A percentile compares a stretch with the other conserved stretches of the same genome.
Evolutionary conservation across 2,797 vertebrate species (phyloP).

Genomic region (Gobio occitaniae): DNA sequence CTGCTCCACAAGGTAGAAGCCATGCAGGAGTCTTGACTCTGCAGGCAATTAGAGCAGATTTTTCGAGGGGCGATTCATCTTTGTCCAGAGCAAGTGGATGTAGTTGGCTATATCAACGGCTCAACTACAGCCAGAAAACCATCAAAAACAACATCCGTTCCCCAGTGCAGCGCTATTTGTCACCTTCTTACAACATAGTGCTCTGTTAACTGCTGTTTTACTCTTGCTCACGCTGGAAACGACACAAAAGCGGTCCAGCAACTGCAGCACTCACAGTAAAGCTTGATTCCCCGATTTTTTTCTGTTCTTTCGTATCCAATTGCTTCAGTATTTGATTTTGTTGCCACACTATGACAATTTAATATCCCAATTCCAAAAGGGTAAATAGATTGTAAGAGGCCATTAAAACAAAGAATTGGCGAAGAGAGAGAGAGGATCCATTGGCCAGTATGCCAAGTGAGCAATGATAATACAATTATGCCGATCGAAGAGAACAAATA

Average conservation of each 20-base stretch:
- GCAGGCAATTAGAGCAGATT: constrained; percentile 60
- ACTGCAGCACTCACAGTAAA: neutral
- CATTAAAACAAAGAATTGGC: constrained; percentile 37
- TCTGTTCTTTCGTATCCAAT: neutral
- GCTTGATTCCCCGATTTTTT: neutral
- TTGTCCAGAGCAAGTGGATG: constrained; percentile 43
- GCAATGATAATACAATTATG: neutral
- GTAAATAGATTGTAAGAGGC: constrained; percentile 25
- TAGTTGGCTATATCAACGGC: constrained; percentile 25
- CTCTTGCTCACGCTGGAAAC: constrained; percentile 20
- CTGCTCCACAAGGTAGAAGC: constrained; percentile 24
- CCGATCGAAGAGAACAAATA: constrained; percentile 51
- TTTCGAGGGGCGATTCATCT: constrained; percentile 51
- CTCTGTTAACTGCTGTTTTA: constrained; percentile 11
- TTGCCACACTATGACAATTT: neutral
- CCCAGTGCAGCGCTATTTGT: neutral
- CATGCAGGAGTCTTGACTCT: constrained; percentile 33
- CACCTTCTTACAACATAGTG: neutral
- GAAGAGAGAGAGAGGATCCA: constrained; percentile 1
- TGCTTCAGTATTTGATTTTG: constrained; percentile 1
- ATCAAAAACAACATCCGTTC: constrained; percentile 8
- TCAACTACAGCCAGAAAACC: constrained; percentile 37
- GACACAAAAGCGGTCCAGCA: neutral
- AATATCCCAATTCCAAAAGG: constrained; percentile 11
- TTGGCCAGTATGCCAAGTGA: neutral